These are phyloP conservation scores for Alethe diademata DNA, from an alignment of 2,113 vertebrate species.

Conservation along the genomic window DNA sequence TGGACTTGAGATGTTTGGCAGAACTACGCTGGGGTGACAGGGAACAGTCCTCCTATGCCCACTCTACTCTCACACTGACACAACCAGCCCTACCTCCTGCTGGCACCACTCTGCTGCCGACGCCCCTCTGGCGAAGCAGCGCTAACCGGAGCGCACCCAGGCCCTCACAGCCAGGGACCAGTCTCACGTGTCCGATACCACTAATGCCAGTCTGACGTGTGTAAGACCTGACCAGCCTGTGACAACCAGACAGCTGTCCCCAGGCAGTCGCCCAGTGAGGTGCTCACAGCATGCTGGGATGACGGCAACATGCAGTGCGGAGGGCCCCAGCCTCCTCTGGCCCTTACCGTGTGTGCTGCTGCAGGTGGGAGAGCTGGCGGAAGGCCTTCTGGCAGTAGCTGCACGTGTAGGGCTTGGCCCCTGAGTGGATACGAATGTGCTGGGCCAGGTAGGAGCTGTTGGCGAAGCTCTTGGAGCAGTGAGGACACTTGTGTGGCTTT, in stretches of 20 bases:
- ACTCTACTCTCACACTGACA: background rate
- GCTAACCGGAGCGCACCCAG: background rate
- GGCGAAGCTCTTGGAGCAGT: slow-evolving; percentile 98
- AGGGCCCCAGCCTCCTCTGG: slow-evolving; percentile 81
- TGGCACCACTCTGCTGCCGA: background rate
- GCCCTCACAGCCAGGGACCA: background rate
- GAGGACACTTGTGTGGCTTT: slow-evolving; percentile 98
- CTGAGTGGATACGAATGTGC: slow-evolving; percentile 96
- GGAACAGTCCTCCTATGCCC: background rate
- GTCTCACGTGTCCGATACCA: fast-evolving
- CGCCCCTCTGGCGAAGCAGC: background rate
- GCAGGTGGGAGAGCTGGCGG: slow-evolving; percentile 71
- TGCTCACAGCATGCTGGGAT: slow-evolving; percentile 56
- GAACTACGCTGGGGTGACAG: background rate
- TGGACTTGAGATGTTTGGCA: slow-evolving; percentile 16
- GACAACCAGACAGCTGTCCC: background rate
- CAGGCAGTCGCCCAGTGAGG: background rate
- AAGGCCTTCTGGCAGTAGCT: slow-evolving; percentile 92
- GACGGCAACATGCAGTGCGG: slow-evolving; percentile 71
- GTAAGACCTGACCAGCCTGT: background rate
- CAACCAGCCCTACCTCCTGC: background rate
- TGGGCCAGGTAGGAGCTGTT: slow-evolving; percentile 98
- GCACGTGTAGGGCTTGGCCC: slow-evolving; percentile 96
- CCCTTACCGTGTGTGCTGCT: slow-evolving; percentile 86
- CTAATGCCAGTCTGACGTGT: background rate